These are phyloP conservation scores for Ancistrus triradiatus DNA, from an alignment of 2,113 vertebrate genomes.

Conservation along the genomic window DNA sequence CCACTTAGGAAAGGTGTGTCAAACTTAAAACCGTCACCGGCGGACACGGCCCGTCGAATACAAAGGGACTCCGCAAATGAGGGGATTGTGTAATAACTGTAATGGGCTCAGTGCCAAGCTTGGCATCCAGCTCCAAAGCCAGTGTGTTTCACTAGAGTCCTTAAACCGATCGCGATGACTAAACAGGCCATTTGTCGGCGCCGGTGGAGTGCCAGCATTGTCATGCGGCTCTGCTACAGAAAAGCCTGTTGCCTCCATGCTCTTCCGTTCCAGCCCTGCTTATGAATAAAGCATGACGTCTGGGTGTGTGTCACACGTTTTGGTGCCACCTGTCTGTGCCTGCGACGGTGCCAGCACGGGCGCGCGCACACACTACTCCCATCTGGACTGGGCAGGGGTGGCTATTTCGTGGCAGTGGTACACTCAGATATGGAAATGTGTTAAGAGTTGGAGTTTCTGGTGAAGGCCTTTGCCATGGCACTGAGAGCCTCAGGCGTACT, in stretches of 20 bases:
- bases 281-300: slow-evolving; percentile 64
- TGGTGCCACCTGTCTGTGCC: slow-evolving; percentile 56
- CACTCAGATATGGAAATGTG: slow-evolving; percentile 30
- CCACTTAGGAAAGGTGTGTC: too few species aligned
- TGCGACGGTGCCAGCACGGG: slow-evolving; percentile 36
- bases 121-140: too few species aligned
- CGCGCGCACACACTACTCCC: slow-evolving; percentile 28
- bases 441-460: slow-evolving; percentile 27
- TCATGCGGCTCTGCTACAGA: background rate
- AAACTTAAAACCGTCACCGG: too few species aligned
- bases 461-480: too few species aligned
- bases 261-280: slow-evolving; percentile 41
- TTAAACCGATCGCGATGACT: background rate
- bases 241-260: slow-evolving; percentile 48
- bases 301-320: slow-evolving; percentile 55
- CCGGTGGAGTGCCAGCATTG: background rate
- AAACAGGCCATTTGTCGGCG: background rate
- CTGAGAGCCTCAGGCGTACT: too few species aligned
- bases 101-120: too few species aligned
- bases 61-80: too few species aligned
- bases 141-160: too few species aligned
- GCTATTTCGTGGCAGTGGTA: slow-evolving; percentile 44
- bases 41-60: too few species aligned
- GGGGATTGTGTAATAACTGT: too few species aligned
- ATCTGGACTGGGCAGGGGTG: slow-evolving; percentile 46